Conservation (phyloP, 2,888 invertebrate species). For the Argynnis bischoffii region DNA sequence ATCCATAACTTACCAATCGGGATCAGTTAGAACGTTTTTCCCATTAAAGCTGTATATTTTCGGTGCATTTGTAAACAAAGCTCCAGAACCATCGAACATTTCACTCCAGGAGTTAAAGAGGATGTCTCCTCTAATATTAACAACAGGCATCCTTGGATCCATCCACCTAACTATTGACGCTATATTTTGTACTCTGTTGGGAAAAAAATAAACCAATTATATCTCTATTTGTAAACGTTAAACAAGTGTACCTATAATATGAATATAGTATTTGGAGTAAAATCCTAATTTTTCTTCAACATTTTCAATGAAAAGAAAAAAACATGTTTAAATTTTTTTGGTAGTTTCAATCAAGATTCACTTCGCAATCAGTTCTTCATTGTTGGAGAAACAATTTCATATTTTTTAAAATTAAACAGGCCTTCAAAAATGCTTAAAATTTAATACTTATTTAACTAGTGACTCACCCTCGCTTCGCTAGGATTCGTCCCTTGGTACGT, state of each 20-base stretch:
- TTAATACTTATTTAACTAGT: too few relatives aligned
- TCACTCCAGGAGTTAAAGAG: conserved; percentile 97
- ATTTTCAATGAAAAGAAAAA: too few relatives aligned
- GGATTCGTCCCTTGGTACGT: too few relatives aligned
- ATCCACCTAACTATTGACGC: conserved; percentile 94
- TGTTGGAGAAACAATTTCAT: too few relatives aligned
- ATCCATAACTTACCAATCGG: conserved; percentile 87
- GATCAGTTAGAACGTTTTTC: conserved; percentile 93
- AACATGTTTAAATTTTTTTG: too few relatives aligned
- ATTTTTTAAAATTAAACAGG: too few relatives aligned
- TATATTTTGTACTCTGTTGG: conserved; percentile 90
- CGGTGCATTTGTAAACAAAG: conserved; percentile 92
- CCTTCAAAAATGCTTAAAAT: too few relatives aligned
- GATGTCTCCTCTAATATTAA: conserved; percentile 94
- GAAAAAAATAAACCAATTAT: conserved; percentile 19
- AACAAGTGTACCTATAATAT: not conserved
- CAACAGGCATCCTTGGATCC: conserved; percentile 94
- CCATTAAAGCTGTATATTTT: conserved; percentile 97
- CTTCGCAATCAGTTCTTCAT: too few relatives aligned
- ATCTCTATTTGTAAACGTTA: not conserved
- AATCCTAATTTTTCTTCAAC: too few relatives aligned
- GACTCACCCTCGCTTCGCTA: too few relatives aligned
- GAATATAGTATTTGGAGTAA: not conserved
- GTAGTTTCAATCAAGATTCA: too few relatives aligned
- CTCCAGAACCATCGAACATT: conserved; percentile 94